Conservation (phyloP, 1,140 invertebrate genomes). For the Drosophila equinoxialis region DNA sequence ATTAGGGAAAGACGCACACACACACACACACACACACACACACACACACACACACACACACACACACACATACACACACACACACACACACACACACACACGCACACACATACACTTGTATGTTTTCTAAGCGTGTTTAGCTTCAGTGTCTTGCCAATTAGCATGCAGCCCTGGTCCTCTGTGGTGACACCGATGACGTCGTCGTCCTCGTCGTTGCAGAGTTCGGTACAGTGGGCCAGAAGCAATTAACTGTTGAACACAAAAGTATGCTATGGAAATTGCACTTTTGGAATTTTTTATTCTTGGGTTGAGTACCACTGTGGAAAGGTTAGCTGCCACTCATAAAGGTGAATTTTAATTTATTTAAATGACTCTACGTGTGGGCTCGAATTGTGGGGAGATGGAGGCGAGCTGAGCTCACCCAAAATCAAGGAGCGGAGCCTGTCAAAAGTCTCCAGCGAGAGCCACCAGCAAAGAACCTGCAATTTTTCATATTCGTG, state of each 20-base stretch:
- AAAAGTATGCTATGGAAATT: neutral
- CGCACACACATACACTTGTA: neutral
- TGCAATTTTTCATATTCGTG: slow-evolving; percentile 76
- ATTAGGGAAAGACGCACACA: slow-evolving; percentile 17
- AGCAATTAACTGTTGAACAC: neutral
- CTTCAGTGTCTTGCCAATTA: slow-evolving; percentile 61
- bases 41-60: neutral
- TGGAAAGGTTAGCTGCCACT: slow-evolving; percentile 16
- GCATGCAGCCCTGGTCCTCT: slow-evolving; percentile 58
- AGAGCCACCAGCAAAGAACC: slow-evolving; percentile 42
- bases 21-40: neutral
- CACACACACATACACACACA: neutral
- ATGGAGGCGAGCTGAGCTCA: slow-evolving; percentile 41
- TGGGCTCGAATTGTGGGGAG: neutral
- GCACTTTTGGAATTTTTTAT: neutral
- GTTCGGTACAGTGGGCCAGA: slow-evolving; percentile 15
- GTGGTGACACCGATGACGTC: slow-evolving; percentile 73
- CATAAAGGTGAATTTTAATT: slow-evolving; percentile 74
- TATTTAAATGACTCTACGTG: slow-evolving; percentile 66
- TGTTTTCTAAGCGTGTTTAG: slow-evolving; percentile 36
- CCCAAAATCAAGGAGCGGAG: slow-evolving; percentile 54
- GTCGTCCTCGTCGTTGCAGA: slow-evolving; percentile 44
- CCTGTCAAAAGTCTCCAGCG: slow-evolving; percentile 7
- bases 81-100: neutral
- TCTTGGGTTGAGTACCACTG: neutral